Evolutionary conservation across 2,888 invertebrate genomes (phyloP), one percentile per base, ranked within the genome.

Genomic region (Cylloceria caligata): DNA sequence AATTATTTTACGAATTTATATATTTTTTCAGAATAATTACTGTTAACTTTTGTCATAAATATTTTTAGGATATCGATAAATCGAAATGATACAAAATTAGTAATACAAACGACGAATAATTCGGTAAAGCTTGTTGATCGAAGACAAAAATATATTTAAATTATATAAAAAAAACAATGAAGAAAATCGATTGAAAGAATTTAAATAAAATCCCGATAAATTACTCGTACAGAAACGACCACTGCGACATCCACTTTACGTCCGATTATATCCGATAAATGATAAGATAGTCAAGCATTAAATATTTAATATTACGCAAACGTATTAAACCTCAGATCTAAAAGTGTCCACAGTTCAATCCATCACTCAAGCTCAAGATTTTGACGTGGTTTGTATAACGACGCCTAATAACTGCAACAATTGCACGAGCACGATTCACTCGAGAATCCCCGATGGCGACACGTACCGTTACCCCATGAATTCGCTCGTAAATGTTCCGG

Each of bases 391-490:
- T 64, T 36, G 16, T 45, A 68, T 57, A 71, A 57, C 39, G 39
- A 27, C 21, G 36, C 71, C 52, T 74, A 83, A 83, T 83, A 81
- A 78, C 83, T 55, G 62, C 75, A 72, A 81, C 78, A 49, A 78
- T 78, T 83, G 83, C 74, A 64, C 64, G 78, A 81, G 78, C 83
- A 83, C 83, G 83, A 78, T 71, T 78, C 49, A 19, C 19, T 45
- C 21, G 45, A 47, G 19, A 57, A 49, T 74, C 39, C 69, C 69
- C 69, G 24, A 34, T 36, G 76, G 76, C 67, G 34, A 64, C 64
- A 65, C 64, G 69, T 36, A 16, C 45, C 52, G n/a, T 69, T 57
- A 64, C 67, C 57, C 39, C 64, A 9, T 47, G 36, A 69, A 55
- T 65, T 69, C 47, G 36, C 65, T 69, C 49, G 72, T 62, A 73